Base-by-base conservation (phyloP, 2,888 invertebrate genomes). In the Blastobasis adustella region DNA sequence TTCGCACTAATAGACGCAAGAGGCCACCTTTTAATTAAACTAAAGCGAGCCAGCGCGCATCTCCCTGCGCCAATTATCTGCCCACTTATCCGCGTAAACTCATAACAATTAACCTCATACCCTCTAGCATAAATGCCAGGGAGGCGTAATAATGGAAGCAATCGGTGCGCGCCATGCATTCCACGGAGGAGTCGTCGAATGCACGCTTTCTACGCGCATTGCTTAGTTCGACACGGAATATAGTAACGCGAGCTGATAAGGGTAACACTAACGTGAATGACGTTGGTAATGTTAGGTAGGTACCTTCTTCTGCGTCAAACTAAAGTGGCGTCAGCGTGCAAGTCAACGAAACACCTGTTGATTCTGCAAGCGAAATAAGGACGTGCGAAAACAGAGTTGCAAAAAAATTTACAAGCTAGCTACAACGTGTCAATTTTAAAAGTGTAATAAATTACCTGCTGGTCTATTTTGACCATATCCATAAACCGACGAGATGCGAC, bases 381-480 rank as follows among this genome's bases (percentile, higher is more conserved):
- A 41, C 46, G 44, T 49, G 51, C 46, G 40, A 39, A 44, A 42
- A 46, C 9, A 52, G 54, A 50, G 46, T 39, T 56, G 40, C 10
- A 38, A 51, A 57, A 57, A 58, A 54, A 49, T 58, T 51, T 49
- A 53, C 51, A 56, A 60, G 46, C 53, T 53, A 50, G 23, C 23
- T 23, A 23, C n/a, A n/a, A n/a, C 23, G 23, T 23, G 23, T 23
- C 23, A 23, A 23, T 23, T 23, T 23, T 2, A 23, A 23, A 23
- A 23, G 3, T 23, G 23, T 23, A 23, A 23, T 23, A 1, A 60
- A 61, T 78, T 76, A 78, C 77, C 76, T 77, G 69, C 65, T 58
- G 66, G 64, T 63, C 58, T 65, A 63, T 60, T 70, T 66, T 75
- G 67, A 78, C 71, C 75, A 78, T 78, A 77, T 78, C 71, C 71